These are phyloP conservation scores for zebrafish (Danio rerio) DNA, from an alignment of 2,113 vertebrate species.

Conservation along the genomic window DNA sequence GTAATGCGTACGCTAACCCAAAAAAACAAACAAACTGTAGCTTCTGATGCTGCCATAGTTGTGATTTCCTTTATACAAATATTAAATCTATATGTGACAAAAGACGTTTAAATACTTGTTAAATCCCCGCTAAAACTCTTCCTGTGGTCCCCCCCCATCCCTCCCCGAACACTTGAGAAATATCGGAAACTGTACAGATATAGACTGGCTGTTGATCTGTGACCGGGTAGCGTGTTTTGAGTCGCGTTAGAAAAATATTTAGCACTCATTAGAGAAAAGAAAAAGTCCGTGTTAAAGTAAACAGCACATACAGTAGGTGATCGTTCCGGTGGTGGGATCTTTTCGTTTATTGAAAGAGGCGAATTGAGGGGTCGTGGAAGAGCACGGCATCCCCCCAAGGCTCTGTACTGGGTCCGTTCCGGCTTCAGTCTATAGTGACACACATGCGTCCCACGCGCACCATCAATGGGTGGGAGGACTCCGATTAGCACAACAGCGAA, in stretches of 20 bases:
- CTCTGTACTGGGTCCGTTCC: constrained; percentile 17
- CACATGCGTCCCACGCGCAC: background rate
- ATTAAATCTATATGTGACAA: constrained; percentile 70
- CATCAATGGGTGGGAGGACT: background rate
- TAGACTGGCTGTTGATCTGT: constrained; percentile 49
- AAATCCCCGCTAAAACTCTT: constrained; percentile 41
- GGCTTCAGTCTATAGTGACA: constrained; percentile 5
- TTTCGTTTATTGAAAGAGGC: constrained; percentile 3
- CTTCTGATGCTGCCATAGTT: constrained; percentile 57
- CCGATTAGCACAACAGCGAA: constrained; percentile 17
- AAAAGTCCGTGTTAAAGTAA: constrained; percentile 51
- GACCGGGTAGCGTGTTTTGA: constrained; percentile 55
- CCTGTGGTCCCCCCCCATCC: constrained; percentile 61
- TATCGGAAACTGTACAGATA: constrained; percentile 64
- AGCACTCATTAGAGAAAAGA: constrained; percentile 63
- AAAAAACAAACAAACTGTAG: constrained; percentile 44
- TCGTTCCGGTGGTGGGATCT: background rate
- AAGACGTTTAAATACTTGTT: constrained; percentile 77
- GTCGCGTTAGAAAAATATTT: constrained; percentile 74
- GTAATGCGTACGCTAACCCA: constrained; percentile 64
- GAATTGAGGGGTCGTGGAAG: background rate
- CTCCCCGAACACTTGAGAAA: constrained; percentile 53
- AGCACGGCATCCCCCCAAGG: constrained; percentile 17
- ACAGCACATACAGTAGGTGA: constrained; percentile 42
- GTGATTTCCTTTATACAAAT: constrained; percentile 72